Conservation (phyloP, 2,888 invertebrate genomes). For the Brachylomia viminalis region DNA sequence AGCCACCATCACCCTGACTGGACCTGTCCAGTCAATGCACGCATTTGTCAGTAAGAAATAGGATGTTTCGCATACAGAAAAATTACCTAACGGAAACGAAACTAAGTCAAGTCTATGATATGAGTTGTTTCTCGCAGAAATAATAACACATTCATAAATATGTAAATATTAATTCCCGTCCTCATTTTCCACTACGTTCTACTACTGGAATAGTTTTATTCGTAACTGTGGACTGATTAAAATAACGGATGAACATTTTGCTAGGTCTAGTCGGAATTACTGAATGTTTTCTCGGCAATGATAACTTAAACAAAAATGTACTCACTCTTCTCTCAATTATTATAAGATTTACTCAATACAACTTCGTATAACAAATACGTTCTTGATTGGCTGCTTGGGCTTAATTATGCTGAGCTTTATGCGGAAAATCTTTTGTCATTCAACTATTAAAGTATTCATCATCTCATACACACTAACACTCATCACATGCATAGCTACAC, state of each 20-base stretch:
- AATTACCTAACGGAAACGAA: conserved; percentile 25
- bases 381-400: too few species aligned
- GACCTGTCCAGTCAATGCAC: too few species aligned
- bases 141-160: conserved; percentile 53
- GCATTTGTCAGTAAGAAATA: too few species aligned
- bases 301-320: conserved; percentile 12
- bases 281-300: conserved; percentile 16
- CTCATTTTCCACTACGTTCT: conserved; percentile 37
- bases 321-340: conserved; percentile 1
- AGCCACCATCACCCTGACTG: too few species aligned
- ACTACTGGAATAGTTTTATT: conserved; percentile 23
- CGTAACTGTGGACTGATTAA: conserved; percentile 40
- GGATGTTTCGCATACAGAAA: conserved; percentile 14
- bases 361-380: too few species aligned
- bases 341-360: conserved; percentile 4
- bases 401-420: too few species aligned
- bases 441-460: too few species aligned
- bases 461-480: too few species aligned
- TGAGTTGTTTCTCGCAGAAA: conserved; percentile 13
- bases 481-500: too few species aligned
- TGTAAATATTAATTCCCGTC: conserved; percentile 36
- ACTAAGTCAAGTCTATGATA: background rate
- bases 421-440: too few species aligned
- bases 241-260: conserved; percentile 35
- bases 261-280: conserved; percentile 7